Percentiles rank a stretch among this genome's conserved stretches.
phyloP scores from a whole-genome alignment of 2,888 invertebrate genomes.

The Tromatobia lineatoria region DNA sequence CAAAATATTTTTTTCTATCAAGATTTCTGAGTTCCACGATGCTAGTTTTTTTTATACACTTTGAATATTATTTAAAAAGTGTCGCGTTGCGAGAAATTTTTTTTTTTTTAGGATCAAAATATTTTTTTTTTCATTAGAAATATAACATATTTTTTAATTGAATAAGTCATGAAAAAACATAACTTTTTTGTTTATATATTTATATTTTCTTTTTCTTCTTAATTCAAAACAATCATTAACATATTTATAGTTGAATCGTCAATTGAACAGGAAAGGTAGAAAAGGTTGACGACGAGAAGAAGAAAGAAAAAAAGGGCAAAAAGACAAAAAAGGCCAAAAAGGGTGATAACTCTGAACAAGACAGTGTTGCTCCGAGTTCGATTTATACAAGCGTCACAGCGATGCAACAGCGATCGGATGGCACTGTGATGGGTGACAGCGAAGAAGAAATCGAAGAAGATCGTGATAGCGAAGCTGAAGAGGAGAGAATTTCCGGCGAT shows the following conservation, averaged over 20 bases:
- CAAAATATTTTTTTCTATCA: too few species aligned
- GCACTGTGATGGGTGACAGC: conserved; percentile 60
- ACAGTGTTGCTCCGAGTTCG: conserved; percentile 58
- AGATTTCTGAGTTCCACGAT: too few species aligned
- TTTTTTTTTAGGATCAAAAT: too few species aligned
- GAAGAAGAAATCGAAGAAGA: conserved; percentile 75
- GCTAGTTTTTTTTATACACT: too few species aligned
- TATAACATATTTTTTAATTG: too few species aligned
- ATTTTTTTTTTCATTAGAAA: too few species aligned
- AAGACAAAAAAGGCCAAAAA: conserved; percentile 77
- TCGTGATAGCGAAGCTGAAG: conserved; percentile 82
- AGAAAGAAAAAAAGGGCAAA: conserved; percentile 80
- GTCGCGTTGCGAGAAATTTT: too few species aligned
- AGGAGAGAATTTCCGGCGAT: conserved; percentile 73
- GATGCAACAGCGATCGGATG: conserved; percentile 68
- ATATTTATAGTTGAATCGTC: conserved; percentile 1
- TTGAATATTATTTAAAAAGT: too few species aligned
- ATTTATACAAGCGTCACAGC: conserved; percentile 71
- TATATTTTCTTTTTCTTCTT: too few species aligned
- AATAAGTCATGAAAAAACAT: too few species aligned
- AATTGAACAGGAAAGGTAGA: conserved; percentile 73
- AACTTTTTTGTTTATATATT: too few species aligned
- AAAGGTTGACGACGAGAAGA: conserved; percentile 76
- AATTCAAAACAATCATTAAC: not conserved
- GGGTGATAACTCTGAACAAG: conserved; percentile 79